These are phyloP conservation scores for Noctua pronuba DNA, from an alignment of 2,888 invertebrate species.

Conservation along the genomic window DNA sequence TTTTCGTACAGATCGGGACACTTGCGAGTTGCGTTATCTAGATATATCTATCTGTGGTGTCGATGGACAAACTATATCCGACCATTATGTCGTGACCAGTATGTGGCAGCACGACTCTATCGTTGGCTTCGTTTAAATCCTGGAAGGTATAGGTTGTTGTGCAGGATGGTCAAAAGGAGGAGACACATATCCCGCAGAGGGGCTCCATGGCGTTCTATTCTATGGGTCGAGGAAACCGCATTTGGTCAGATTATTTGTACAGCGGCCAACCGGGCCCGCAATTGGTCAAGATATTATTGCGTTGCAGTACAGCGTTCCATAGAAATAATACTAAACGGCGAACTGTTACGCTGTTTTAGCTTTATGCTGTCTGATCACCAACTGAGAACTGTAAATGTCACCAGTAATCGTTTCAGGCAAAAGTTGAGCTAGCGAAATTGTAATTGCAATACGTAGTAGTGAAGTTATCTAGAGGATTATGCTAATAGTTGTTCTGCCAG, in stretches of 20 bases:
- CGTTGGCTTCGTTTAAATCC: neutral
- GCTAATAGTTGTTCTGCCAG: neutral
- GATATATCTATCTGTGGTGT: too few species aligned
- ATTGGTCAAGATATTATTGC: too few species aligned
- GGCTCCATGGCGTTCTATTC: neutral
- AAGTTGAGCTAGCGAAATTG: neutral
- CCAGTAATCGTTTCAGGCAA: neutral
- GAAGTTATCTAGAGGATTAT: neutral
- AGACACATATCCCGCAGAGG: neutral
- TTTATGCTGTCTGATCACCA: neutral
- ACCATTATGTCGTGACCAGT: neutral
- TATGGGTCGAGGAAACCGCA: too few species aligned
- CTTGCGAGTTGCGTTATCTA: too few species aligned
- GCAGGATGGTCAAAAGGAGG: neutral
- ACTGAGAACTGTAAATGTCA: slow-evolving; percentile 15
- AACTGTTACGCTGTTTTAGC: neutral
- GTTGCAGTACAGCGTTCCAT: too few species aligned
- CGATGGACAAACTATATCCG: too few species aligned
- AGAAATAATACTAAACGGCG: too few species aligned
- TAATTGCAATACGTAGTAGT: neutral
- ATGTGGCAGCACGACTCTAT: neutral
- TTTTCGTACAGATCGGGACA: too few species aligned
- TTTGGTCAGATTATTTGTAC: too few species aligned
- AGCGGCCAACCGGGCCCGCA: too few species aligned
- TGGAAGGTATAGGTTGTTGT: neutral